A percentile compares a stretch with the other conserved stretches of the same genome.
phyloP scores from a whole-genome alignment of 2,113 vertebrate genomes.

The Boleophthalmus pectinirostris region DNA sequence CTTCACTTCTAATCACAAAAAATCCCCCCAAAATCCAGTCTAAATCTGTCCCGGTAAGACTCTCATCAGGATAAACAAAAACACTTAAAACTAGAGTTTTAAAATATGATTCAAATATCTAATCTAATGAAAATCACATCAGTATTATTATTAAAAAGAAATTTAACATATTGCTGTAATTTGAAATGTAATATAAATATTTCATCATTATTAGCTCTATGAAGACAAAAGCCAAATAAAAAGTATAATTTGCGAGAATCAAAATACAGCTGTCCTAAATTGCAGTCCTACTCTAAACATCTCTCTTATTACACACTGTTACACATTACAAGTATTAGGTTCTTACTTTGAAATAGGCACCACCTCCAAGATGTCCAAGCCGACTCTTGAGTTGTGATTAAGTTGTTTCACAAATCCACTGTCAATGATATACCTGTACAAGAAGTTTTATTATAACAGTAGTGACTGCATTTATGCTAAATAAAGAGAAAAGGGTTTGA shows the following conservation, averaged over 20 bases:
- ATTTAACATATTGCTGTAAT: too few species aligned
- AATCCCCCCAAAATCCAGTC: conserved; percentile 3
- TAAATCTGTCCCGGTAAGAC: conserved; percentile 1
- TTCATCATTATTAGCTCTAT: not conserved
- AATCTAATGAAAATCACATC: not conserved
- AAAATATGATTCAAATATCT: not conserved
- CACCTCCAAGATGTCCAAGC: conserved; percentile 93
- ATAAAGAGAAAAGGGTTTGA: not conserved
- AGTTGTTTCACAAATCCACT: conserved; percentile 98
- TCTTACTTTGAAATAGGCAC: conserved; percentile 96
- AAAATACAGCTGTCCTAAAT: not conserved
- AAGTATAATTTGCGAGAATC: too few species aligned
- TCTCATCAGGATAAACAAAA: not conserved
- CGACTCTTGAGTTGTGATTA: conserved; percentile 92
- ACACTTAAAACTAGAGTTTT: not conserved
- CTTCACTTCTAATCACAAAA: conserved; percentile 84
- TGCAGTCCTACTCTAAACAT: not conserved
- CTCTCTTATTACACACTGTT: not conserved
- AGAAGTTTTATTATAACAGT: not conserved
- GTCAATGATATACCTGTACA: conserved; percentile 89
- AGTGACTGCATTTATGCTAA: not conserved
- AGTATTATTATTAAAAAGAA: not conserved
- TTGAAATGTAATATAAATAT: not conserved
- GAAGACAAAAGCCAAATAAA: too few species aligned
- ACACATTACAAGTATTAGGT: not conserved